phyloP scores from a whole-genome alignment of 2,888 invertebrate genomes.

The Drosophila atripex region DNA sequence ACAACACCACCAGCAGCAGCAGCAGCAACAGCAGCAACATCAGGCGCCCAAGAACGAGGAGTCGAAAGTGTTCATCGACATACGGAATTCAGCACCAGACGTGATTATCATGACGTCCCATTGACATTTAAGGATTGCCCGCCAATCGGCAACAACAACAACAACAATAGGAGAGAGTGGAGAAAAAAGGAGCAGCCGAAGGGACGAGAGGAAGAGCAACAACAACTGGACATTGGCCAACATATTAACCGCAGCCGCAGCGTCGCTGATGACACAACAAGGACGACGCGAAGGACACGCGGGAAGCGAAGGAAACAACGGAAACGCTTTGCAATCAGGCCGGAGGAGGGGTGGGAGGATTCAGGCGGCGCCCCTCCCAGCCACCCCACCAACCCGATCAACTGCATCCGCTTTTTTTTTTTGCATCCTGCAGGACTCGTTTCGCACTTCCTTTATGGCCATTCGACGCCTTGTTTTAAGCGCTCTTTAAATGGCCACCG shows the following conservation, averaged over 20 bases:
- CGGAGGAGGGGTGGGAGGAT: too few species aligned
- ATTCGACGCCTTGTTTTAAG: constrained; percentile 6
- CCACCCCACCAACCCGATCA: background rate
- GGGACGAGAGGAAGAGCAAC: constrained; percentile 16
- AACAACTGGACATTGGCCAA: constrained; percentile 54
- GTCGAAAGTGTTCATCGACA: constrained; percentile 90
- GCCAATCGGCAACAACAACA: constrained; percentile 60
- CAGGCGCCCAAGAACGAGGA: constrained; percentile 77
- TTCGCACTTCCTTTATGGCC: constrained; percentile 8
- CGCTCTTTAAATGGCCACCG: constrained; percentile 2
- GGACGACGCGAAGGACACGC: constrained; percentile 33
- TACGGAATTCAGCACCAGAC: constrained; percentile 95
- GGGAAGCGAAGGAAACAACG: constrained; percentile 28
- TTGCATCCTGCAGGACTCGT: constrained; percentile 19
- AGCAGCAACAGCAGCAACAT: constrained; percentile 47
- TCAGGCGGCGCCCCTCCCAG: too few species aligned
- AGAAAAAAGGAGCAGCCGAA: constrained; percentile 8
- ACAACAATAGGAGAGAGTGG: background rate
- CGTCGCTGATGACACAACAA: constrained; percentile 61
- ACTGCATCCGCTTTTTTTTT: constrained; percentile 21
- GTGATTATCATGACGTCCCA: constrained; percentile 91
- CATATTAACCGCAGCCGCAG: constrained; percentile 73
- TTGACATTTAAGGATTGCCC: constrained; percentile 86
- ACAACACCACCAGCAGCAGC: constrained; percentile 53
- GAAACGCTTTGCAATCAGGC: constrained; percentile 57